Evolutionary conservation across 1,140 invertebrate species (phyloP).

Genomic region (Ostrea denselamellosa): DNA sequence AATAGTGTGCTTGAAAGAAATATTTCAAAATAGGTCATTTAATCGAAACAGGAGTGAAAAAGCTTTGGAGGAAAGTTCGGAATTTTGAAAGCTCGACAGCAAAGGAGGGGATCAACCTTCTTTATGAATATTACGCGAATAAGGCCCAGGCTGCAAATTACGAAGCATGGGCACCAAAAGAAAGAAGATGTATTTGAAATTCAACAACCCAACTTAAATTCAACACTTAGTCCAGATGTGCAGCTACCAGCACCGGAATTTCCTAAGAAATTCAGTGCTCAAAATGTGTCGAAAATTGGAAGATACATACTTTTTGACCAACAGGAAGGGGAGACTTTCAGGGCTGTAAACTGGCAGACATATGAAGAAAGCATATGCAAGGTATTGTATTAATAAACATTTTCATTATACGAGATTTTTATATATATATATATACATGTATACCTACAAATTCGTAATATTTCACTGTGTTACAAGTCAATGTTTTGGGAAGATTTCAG

Average conservation of each 20-base stretch:
- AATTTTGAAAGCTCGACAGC: neutral
- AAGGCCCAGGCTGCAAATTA: conserved; percentile 67
- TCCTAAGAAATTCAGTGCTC: conserved; percentile 50
- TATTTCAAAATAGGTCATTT: neutral
- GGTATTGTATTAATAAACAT: conserved; percentile 21
- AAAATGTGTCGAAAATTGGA: conserved; percentile 57
- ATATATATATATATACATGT: no score
- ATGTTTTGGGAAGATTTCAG: neutral
- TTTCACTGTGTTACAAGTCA: neutral
- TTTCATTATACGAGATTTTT: neutral
- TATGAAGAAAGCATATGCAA: conserved; percentile 58
- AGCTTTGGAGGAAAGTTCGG: conserved; percentile 15
- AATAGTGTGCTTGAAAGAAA: neutral
- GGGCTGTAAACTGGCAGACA: conserved; percentile 57
- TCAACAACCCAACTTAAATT: conserved; percentile 65
- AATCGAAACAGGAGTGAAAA: conserved; percentile 26
- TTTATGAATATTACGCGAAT: conserved; percentile 65
- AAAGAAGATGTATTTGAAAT: conserved; percentile 60
- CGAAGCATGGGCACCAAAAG: conserved; percentile 71
- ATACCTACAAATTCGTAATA: neutral
- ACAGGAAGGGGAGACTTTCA: conserved; percentile 54
- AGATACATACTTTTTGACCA: conserved; percentile 56
- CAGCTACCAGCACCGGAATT: conserved; percentile 51
- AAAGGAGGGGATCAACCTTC: conserved; percentile 20
- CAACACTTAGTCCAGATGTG: conserved; percentile 56